Base-by-base conservation (phyloP, 2,797 vertebrate species). In the Hoplostethus mediterraneus region DNA sequence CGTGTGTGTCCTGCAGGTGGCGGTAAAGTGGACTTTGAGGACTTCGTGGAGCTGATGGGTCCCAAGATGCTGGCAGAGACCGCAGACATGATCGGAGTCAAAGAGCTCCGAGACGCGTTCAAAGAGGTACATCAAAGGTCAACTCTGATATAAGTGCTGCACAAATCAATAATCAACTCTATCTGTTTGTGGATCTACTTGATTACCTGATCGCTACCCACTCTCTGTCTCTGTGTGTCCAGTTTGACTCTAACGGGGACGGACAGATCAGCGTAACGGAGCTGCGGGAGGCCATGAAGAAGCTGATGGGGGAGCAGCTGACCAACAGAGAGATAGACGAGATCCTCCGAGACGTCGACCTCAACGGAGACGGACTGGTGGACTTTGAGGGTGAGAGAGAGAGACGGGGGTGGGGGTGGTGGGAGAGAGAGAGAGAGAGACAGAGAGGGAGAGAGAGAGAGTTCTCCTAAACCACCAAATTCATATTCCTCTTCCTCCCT, bases 41-140 rank as follows among this genome's bases (percentile, higher is more conserved):
- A 99, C 80, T 99, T 99, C 13, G 95, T 98, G 87, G 97, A 98
- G 83, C 92, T 99, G 83, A 99, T 99, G 97, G 98, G 97, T 36
- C 98, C 98, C 38, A 99, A 99, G 92, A 94, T 99, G 95, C 90
- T 99, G 82, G 98, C 95, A 0, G 98, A 99, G 91, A 99, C 98
- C 0, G 97, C 97, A 0, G 96, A 98, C 85, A 99, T 99, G 97
- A 98, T 99, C 0, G 98, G 98, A 0, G 95, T 98, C 69, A 96
- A 97, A 86, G 97, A 99, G 81, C 93, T 99, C 28, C 93, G 96
- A 1, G 96, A 98, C 0, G 97, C 98, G 55, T 99, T 99, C 86
- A 96, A 94, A 21, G 97, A 98, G 97, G 96, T 96, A 21, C 1
- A 21, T 21, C 1, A 21, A 21, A 21, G 21, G 21, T 21, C 21